Conservation (phyloP, 2,888 invertebrate genomes). For the Agrotis ipsilon region DNA sequence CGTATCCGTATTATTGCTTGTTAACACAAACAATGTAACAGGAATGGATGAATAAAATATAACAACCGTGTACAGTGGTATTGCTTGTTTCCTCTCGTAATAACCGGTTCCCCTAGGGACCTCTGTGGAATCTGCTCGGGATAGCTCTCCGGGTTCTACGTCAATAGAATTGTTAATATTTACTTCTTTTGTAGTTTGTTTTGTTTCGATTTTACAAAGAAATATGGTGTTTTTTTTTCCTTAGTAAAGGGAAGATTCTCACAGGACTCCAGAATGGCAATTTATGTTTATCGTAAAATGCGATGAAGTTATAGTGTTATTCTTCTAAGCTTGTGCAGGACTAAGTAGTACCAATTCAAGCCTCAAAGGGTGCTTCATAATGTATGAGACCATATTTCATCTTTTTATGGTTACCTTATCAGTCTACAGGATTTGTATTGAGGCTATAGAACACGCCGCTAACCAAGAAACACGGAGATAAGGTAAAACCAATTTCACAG, state of each 20-base stretch:
- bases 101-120: slow-evolving; percentile 38
- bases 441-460: too few relatives aligned
- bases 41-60: slow-evolving; percentile 49
- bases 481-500: background rate
- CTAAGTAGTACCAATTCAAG: too few relatives aligned
- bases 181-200: background rate
- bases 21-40: slow-evolving; percentile 37
- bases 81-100: slow-evolving; percentile 33
- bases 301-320: background rate
- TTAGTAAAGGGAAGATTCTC: background rate
- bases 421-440: too few relatives aligned
- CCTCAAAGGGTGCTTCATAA: too few relatives aligned
- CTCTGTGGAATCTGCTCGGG: background rate
- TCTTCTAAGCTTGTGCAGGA: too few relatives aligned
- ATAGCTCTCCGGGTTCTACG: background rate
- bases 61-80: slow-evolving; percentile 15
- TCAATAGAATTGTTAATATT: slow-evolving; percentile 21
- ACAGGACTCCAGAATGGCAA: background rate
- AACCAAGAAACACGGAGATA: background rate
- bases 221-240: background rate
- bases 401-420: too few relatives aligned
- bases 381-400: too few relatives aligned
- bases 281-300: background rate
- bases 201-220: background rate
- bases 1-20: slow-evolving; percentile 40